Evolutionary conservation across 2,888 invertebrate genomes (phyloP).

Genomic region (Pachycephus smyrnensis): DNA sequence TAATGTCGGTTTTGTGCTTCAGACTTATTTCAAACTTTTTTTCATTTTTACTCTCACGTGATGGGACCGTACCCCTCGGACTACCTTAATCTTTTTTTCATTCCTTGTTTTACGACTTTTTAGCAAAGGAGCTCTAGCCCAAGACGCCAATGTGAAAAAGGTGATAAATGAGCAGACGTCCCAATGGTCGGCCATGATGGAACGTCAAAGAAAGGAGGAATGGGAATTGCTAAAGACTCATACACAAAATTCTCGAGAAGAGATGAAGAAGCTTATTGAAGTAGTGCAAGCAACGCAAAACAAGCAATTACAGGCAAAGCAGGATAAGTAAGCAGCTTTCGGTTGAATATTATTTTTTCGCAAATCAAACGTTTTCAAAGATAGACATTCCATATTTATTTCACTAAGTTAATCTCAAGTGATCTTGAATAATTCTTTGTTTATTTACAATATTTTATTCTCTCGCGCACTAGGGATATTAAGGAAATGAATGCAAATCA

Average conservation of each 20-base stretch:
- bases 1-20: too few species aligned
- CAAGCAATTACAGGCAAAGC: conserved; percentile 71
- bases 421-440: not conserved
- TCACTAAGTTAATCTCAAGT: not conserved
- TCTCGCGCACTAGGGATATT: conserved; percentile 67
- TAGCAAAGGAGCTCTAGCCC: conserved; percentile 61
- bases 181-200: conserved; percentile 75
- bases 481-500: conserved; percentile 76
- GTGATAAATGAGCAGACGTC: conserved; percentile 73
- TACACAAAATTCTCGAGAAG: conserved; percentile 69
- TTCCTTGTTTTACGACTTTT: conserved; percentile 6
- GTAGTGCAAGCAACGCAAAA: conserved; percentile 69
- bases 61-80: too few species aligned
- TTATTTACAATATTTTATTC: not conserved
- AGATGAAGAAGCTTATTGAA: conserved; percentile 70
- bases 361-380: not conserved
- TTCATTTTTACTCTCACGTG: too few species aligned
- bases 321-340: conserved; percentile 68
- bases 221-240: conserved; percentile 73
- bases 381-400: not conserved
- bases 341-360: not conserved
- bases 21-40: too few species aligned
- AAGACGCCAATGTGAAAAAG: conserved; percentile 64
- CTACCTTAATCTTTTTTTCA: not conserved
- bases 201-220: conserved; percentile 69